Base-by-base conservation (phyloP, 2,113 vertebrate genomes). In the Gasterosteus nipponicus region DNA sequence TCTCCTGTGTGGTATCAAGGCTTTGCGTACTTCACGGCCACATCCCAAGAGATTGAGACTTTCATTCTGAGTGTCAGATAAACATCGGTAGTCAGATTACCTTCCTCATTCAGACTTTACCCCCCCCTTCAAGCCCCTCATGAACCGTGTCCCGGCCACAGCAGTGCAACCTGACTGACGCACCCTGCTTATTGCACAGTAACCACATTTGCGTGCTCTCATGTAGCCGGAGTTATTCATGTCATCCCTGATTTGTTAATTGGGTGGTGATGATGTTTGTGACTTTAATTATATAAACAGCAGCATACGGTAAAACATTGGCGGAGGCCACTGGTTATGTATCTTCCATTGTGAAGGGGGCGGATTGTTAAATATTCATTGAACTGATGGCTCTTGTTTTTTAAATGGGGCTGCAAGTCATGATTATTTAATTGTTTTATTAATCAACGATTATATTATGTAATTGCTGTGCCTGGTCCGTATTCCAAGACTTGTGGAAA, bases 61-160 rank as follows among this genome's bases (percentile, higher is more conserved):
- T 78, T 68, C 41, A 39, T 39, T 69, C 51, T 68, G 10, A 38
- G 35, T 38, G 12, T 57, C 78, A 73, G 78, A 82, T 78, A 53
- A 62, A 76, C 79, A 68, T 29, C 67, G 26, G 75, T 51, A 42
- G 65, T 73, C 69, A 61, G 44, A 62, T 86, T 63, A 80, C 80
- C 65, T 12, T 69, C 44, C 63, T 38, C 58, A 53, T 39, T 47
- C 38, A 47, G 59, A 61, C 56, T 61, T 70, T 70, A 70, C 53
- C 26, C 42, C 9, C 56, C 35, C 35, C 33, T 5, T 26, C 22
- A 26, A 26, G 22, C 22, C 9, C 19, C 4, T 58, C 54, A 44
- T 57, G 5, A 31, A 63, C 68, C 7, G 38, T 51, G 49, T 51
- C n/a, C 29, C 58, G 8, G 7, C 19, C 53, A 14, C 31, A 64